Conservation (phyloP, 53 echinoderm and acorn worm species). For the Stichopus horrens region DNA sequence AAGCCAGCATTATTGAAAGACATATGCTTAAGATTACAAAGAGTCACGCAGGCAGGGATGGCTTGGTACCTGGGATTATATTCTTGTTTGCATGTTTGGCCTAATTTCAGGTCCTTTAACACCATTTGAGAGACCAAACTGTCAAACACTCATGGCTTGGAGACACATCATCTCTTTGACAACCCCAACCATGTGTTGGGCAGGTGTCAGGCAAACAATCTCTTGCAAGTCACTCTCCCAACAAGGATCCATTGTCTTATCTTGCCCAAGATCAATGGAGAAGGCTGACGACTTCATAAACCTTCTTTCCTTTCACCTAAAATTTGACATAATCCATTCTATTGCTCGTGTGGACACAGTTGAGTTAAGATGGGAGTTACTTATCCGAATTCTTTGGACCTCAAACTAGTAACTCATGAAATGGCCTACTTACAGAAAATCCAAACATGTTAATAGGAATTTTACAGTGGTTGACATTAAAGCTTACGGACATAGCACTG, state of each 20-base stretch:
- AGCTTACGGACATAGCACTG: background rate
- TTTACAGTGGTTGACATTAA: background rate
- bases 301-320: background rate
- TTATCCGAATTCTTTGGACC: background rate
- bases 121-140: background rate
- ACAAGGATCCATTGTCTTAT: background rate
- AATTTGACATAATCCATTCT: background rate
- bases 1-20: too few relatives aligned
- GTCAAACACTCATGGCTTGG: background rate
- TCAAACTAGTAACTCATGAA: background rate
- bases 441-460: background rate
- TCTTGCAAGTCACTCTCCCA: background rate
- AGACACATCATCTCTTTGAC: background rate
- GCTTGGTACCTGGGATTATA: background rate
- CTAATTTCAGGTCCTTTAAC: background rate
- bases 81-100: constrained; percentile 29
- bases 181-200: constrained; percentile 6
- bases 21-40: too few relatives aligned
- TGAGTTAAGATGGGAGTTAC: background rate
- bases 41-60: too few relatives aligned
- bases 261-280: background rate
- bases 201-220: constrained; percentile 15
- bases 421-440: background rate
- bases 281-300: background rate
- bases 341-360: background rate